Conservation (phyloP, 2,113 vertebrate species). For the Takifugu bimaculatus region DNA sequence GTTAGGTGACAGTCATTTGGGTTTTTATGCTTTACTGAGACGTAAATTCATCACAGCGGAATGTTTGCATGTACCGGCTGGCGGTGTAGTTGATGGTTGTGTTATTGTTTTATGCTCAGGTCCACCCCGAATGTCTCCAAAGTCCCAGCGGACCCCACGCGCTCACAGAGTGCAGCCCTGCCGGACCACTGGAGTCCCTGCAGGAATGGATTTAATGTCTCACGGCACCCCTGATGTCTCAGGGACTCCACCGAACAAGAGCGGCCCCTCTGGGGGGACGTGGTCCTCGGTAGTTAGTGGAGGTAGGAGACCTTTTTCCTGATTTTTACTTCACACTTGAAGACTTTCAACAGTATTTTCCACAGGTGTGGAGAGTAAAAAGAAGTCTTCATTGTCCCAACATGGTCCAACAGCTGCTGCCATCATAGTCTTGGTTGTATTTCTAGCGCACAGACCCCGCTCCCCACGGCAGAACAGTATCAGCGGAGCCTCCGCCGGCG, state of each 20-base stretch:
- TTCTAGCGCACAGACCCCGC: conserved; percentile 89
- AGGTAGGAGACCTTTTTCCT: conserved; percentile 72
- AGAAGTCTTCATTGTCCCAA: too few relatives aligned
- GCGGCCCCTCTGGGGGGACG: conserved; percentile 90
- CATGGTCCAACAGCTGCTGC: too few relatives aligned
- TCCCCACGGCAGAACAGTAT: conserved; percentile 90
- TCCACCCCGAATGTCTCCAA: conserved; percentile 98
- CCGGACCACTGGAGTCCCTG: conserved; percentile 81
- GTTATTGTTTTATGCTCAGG: conserved; percentile 67
- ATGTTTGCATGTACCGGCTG: conserved; percentile 4
- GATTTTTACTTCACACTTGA: neutral
- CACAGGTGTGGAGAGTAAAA: too few relatives aligned
- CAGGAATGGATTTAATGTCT: conserved; percentile 87
- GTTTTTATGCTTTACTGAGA: conserved; percentile 10
- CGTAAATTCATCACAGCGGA: conserved; percentile 4
- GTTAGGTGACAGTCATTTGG: neutral
- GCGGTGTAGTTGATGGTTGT: conserved; percentile 1
- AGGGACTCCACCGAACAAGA: conserved; percentile 80
- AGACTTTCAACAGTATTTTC: neutral
- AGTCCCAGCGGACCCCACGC: conserved; percentile 94
- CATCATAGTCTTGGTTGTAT: too few relatives aligned
- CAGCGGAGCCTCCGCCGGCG: conserved; percentile 76
- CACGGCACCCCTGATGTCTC: conserved; percentile 84
- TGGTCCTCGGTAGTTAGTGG: conserved; percentile 98
- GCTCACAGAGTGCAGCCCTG: conserved; percentile 88